Evolutionary conservation across 2,797 vertebrate genomes (phyloP).

Genomic region (Scomberomorus guttatus): DNA sequence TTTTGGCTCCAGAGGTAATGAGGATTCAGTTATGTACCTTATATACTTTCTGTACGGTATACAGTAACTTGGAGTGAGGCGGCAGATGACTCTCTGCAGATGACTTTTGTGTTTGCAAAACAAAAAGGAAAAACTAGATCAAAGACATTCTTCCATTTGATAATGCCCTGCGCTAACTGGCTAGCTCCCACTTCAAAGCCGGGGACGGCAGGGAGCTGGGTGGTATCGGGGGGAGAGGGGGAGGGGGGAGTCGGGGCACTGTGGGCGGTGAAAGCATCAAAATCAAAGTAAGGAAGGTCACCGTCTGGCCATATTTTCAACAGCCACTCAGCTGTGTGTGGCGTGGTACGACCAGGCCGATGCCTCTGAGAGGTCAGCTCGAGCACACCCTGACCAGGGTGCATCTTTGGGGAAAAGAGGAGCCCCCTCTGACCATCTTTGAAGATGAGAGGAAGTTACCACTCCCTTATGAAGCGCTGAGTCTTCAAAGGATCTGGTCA

Average conservation of each 20-base stretch:
- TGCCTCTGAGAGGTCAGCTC: conserved; percentile 13
- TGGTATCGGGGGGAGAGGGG: conserved; percentile 6
- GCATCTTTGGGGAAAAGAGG: conserved; percentile 16
- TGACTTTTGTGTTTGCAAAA: conserved; percentile 28
- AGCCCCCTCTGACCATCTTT: conserved; percentile 30
- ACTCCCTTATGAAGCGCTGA: background rate
- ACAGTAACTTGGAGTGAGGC: background rate
- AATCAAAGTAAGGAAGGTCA: conserved; percentile 62
- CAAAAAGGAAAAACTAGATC: conserved; percentile 28
- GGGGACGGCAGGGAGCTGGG: conserved; percentile 1
- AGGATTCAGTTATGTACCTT: background rate
- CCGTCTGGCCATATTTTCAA: conserved; percentile 43
- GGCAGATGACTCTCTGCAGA: background rate
- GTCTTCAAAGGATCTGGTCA: conserved; percentile 39
- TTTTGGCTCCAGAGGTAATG: background rate
- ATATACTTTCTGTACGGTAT: background rate
- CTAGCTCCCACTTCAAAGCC: conserved; percentile 59
- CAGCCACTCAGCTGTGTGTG: conserved; percentile 9
- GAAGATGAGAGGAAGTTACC: conserved; percentile 52
- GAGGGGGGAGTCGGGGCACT: conserved; percentile 21
- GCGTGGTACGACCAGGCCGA: conserved; percentile 6
- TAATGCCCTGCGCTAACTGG: conserved; percentile 39
- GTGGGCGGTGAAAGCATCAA: conserved; percentile 53
- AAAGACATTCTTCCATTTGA: conserved; percentile 42
- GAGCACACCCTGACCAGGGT: conserved; percentile 22